A percentile compares a stretch with the other conserved stretches of the same genome.
Evolutionary conservation across 2,797 vertebrate species (phyloP).

Genomic region (Eurystomus glaucurus): DNA sequence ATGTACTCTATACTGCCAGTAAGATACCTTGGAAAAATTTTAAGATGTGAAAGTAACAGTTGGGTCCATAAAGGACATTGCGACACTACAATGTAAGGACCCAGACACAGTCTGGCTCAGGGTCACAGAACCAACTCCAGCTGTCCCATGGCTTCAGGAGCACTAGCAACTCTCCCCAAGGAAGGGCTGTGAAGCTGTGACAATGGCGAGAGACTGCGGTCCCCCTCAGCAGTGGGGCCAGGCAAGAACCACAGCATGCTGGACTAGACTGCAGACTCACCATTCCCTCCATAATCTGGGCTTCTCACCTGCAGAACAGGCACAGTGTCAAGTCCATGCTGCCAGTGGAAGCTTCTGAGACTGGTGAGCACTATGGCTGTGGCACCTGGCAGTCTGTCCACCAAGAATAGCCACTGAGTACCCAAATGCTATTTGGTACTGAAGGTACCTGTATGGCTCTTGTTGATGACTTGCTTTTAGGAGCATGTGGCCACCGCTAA

Average conservation of each 20-base stretch:
- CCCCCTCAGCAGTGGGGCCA: neutral
- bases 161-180: neutral
- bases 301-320: neutral
- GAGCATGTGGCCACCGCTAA: neutral
- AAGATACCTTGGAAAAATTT: neutral
- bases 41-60: neutral
- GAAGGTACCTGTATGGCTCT: neutral
- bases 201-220: rapidly evolving
- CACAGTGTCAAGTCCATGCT: neutral
- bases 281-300: neutral
- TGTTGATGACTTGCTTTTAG: neutral
- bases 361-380: rapidly evolving
- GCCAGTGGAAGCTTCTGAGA: neutral
- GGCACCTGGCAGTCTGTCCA: neutral
- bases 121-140: neutral
- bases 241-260: neutral
- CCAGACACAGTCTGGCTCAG: rapidly evolving
- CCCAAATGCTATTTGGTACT: rapidly evolving
- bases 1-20: neutral
- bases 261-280: neutral
- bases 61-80: neutral
- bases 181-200: rapidly evolving
- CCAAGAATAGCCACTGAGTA: neutral
- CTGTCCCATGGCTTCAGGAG: neutral
- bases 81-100: neutral